Evolutionary conservation across 23 tunicate species (phyloP), one percentile per base, ranked within the genome.

Genomic region (Corella eumyota): DNA sequence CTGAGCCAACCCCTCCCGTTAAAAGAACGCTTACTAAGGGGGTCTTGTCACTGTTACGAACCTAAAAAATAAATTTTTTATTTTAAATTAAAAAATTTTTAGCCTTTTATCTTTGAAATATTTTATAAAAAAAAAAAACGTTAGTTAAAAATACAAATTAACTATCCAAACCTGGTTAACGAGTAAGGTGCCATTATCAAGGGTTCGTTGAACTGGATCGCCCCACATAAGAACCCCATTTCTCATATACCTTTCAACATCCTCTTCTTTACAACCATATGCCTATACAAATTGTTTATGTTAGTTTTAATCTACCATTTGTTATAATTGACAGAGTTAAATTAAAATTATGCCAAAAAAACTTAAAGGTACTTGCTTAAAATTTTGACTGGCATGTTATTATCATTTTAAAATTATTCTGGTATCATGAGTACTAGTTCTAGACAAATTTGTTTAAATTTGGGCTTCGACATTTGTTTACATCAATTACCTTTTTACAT

Each of bases 151-250:
- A 11, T 15, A 53, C 24, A 53, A 13, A 11, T 53, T 53, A 53
- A 11, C n/a, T 53, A 20, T 11, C 13, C 7, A 9, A 31, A 68
- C 85, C 67, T 86, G 95, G 34, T 86, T 86, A 52, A 72, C 80
- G 13, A 77, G 75, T 24, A 86, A 38, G 28, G 50, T 53, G 20
- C 87, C 96, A 57, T 64, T 72, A 21, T 88, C 80, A 1, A 71
- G 71, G 1, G 66, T 63, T 56, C 44, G 32, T 47, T 74, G 73
- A 0, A 88, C 70, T 4, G 66, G 76, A 0, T 25, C 25, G 29
- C 83, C 96, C 96, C 96, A 88, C 67, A 65, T 83, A 23, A 82
- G 53, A 28, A 92, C 72, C 32, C 98, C 98, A 38, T 92, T 92
- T 29, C 92, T 65, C 98, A 92, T 81, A 62, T 49, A 92, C 31